Evolutionary conservation across 2,113 vertebrate species (phyloP).

Genomic region (Mormyrus iriodes): DNA sequence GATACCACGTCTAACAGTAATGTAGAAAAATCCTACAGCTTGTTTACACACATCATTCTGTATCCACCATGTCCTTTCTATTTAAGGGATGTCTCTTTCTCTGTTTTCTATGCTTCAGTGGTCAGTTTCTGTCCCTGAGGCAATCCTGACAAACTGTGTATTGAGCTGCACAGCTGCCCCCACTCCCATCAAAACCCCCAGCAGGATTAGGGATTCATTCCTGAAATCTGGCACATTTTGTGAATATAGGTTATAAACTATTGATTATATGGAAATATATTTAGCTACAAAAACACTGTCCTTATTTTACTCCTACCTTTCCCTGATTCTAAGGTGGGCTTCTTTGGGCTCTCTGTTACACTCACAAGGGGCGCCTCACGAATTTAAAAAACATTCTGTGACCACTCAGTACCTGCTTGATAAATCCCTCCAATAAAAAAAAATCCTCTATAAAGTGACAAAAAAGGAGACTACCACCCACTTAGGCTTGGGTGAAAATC

Average conservation of each 20-base stretch:
- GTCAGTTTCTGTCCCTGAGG: slow-evolving; percentile 11
- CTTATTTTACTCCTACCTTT: not conserved
- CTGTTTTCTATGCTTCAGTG: slow-evolving; percentile 2
- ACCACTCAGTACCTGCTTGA: not conserved
- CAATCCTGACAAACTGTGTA: slow-evolving; percentile 13
- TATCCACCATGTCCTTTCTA: not conserved
- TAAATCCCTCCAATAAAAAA: not conserved
- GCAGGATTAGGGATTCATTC: not conserved
- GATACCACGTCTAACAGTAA: not conserved
- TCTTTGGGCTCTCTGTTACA: not conserved
- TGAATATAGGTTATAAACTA: not conserved
- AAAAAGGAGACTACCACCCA: not conserved
- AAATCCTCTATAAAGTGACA: not conserved
- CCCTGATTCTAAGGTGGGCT: not conserved
- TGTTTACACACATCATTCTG: not conserved
- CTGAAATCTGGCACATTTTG: slow-evolving; percentile 3
- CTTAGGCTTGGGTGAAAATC: no score
- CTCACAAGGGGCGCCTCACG: not conserved
- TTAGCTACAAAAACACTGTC: not conserved
- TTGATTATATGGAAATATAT: slow-evolving; percentile 5
- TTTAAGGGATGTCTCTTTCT: slow-evolving; percentile 3
- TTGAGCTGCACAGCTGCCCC: not conserved
- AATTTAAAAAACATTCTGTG: not conserved
- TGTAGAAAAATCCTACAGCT: not conserved
- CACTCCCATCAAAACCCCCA: not conserved